Conservation (phyloP, 2,888 invertebrate genomes). For the Hecatera dysodea region DNA sequence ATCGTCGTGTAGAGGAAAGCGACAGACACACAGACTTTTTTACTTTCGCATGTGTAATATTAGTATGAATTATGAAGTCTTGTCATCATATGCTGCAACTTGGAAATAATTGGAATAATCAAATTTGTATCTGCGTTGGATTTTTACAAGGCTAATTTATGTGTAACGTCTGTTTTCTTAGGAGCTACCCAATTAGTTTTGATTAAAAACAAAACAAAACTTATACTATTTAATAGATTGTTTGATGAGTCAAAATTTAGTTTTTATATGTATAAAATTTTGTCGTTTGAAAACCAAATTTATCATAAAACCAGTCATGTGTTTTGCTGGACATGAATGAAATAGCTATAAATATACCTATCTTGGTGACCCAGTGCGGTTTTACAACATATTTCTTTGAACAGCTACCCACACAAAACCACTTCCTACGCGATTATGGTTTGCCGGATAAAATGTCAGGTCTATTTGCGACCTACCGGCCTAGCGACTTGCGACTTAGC, state of each 20-base stretch:
- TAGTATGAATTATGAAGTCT: too few species aligned
- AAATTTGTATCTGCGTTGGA: background rate
- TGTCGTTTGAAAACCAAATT: background rate
- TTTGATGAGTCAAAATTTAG: background rate
- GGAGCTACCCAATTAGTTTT: background rate
- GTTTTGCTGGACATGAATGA: background rate
- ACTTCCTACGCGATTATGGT: constrained; percentile 20
- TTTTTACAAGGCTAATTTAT: too few species aligned
- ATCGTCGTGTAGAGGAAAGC: too few species aligned
- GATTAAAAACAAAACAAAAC: constrained; percentile 8
- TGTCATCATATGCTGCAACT: too few species aligned
- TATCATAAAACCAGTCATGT: background rate
- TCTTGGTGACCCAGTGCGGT: background rate
- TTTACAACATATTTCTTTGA: constrained; percentile 14
- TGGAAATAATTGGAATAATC: background rate
- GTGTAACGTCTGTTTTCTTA: background rate
- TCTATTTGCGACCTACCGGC: constrained; percentile 16
- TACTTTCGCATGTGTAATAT: too few species aligned
- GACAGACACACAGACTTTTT: too few species aligned
- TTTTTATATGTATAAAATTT: too few species aligned
- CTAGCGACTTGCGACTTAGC: too few species aligned
- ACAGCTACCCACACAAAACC: constrained; percentile 11
- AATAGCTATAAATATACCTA: background rate
- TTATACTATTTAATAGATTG: background rate
- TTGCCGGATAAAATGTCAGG: constrained; percentile 27